A percentile compares a stretch with the other conserved stretches of the same genome.
phyloP scores from a whole-genome alignment of 2,113 vertebrate species.

The Trichomycterus rosablanca region DNA sequence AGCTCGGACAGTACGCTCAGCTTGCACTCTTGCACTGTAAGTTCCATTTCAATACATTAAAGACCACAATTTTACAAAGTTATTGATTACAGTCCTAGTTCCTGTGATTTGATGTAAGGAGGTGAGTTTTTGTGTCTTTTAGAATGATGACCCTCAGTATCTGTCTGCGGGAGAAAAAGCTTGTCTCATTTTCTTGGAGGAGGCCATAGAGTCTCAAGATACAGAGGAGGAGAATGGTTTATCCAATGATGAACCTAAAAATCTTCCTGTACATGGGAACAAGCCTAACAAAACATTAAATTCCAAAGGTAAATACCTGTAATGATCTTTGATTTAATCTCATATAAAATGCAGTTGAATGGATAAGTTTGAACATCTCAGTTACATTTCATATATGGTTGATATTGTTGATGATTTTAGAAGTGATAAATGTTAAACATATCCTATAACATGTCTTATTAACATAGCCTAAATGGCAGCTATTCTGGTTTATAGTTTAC shows the following conservation, averaged over 20 bases:
- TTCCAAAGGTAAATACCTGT: constrained; percentile 49
- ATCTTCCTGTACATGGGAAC: constrained; percentile 41
- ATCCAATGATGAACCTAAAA: constrained; percentile 68
- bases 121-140: constrained; percentile 35
- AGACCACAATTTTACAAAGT: too few species aligned
- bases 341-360: background rate
- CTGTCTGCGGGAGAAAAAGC: constrained; percentile 88
- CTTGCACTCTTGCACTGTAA: constrained; percentile 73
- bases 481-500: too few species aligned
- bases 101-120: too few species aligned
- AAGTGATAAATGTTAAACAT: too few species aligned
- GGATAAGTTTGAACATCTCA: too few species aligned
- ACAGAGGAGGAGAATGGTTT: constrained; percentile 76
- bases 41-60: constrained; percentile 46
- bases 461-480: too few species aligned
- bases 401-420: too few species aligned
- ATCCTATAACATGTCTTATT: too few species aligned
- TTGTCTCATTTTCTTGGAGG: constrained; percentile 88
- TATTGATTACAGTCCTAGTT: too few species aligned
- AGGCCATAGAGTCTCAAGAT: constrained; percentile 87
- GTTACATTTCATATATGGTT: too few species aligned
- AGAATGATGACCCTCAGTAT: constrained; percentile 82
- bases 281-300: constrained; percentile 10
- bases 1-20: constrained; percentile 82
- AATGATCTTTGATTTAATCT: background rate